Base-by-base conservation (phyloP, 2,797 vertebrate species). In the Tympanoctomys barrerae region DNA sequence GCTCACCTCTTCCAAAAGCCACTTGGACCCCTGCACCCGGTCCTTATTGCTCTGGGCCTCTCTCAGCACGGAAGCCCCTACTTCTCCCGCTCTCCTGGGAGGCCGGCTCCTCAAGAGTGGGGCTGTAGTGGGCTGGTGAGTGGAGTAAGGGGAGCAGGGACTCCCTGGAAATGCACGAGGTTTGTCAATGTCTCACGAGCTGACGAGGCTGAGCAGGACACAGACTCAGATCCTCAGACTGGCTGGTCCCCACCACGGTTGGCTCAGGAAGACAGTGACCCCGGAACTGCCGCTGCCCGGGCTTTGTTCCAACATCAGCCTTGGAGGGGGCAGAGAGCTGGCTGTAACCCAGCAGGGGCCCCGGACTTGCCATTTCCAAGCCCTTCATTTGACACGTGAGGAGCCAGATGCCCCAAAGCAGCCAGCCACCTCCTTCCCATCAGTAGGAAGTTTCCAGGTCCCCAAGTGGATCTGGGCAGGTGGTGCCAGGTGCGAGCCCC, bases 1-100 rank as follows among this genome's bases (percentile, higher is more conserved):
- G 57, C 80, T 91, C 21, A 54, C 92, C 94, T 97, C 80, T 92
- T 97, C 90, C 81, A 93, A 95, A 96, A 96, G 95, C 91, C 3
- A 0, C 49, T 83, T 91, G 95, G 89, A 77, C 62, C 57, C 11
- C 42, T 83, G 73, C 79, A 85, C 95, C 90, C 81, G 33, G 39
- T 87, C 70, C 87, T 75, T 28, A 19, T 36, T n/a, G 10, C 59
- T n/a, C 77, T 0, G 10, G 39, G 90, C 36, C 19, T 73, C 87
- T 90, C 46, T 42, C 21, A 61, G 49, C 75, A 22, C 26, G 2
- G 24, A 70, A 42, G 57, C 42, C 18, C 31, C 26, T 12, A 11
- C 54, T 31, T 42, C 42, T 62, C 36, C 49, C 4, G 62, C n/a
- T n/a, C 31, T 68, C 24, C 16, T 10, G 62, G 75, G 36, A 13